Percentiles rank a stretch among this genome's conserved stretches.
These are phyloP conservation scores for Miichthys miiuy DNA, from an alignment of 2,797 vertebrate genomes.

Conservation along the genomic window DNA sequence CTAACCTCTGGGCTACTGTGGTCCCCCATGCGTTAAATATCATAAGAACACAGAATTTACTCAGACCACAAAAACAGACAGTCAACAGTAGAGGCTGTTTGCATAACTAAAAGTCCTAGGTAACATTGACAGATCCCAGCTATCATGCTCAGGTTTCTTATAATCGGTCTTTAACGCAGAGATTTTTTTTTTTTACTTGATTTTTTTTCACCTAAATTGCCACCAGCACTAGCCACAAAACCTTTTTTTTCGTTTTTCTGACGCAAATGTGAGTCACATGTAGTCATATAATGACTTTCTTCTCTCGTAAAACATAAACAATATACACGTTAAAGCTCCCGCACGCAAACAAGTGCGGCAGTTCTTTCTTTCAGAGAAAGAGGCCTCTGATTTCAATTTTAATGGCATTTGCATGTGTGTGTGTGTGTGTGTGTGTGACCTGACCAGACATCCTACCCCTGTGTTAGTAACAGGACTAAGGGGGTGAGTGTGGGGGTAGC, in stretches of 20 bases:
- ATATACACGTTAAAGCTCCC: constrained; percentile 36
- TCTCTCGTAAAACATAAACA: constrained; percentile 51
- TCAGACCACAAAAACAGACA: constrained; percentile 52
- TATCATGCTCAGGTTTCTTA: constrained; percentile 15
- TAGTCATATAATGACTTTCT: constrained; percentile 51
- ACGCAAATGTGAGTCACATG: constrained; percentile 59
- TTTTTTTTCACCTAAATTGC: constrained; percentile 16
- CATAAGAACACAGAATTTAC: constrained; percentile 57
- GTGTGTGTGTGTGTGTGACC: constrained; percentile 37
- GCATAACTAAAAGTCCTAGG: constrained; percentile 48
- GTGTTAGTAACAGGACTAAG: constrained; percentile 50
- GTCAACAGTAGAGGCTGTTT: constrained; percentile 54
- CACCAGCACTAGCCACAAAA: constrained; percentile 26
- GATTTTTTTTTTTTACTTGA: constrained; percentile 19
- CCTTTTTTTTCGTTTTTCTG: constrained; percentile 12
- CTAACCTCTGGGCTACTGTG: constrained; percentile 35
- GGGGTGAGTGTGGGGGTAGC: background rate
- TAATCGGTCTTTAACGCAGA: constrained; percentile 14
- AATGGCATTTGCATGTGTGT: constrained; percentile 65
- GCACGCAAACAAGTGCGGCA: constrained; percentile 26
- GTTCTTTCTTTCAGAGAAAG: constrained; percentile 42
- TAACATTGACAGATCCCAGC: constrained; percentile 40
- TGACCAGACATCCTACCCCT: constrained; percentile 61
- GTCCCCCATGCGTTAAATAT: constrained; percentile 53
- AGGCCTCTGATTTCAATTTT: constrained; percentile 62